Percentiles rank a stretch among this genome's conserved stretches.
These are phyloP conservation scores for Oxygymnocypris stewartii DNA, from an alignment of 2,113 vertebrate genomes.

Conservation along the genomic window DNA sequence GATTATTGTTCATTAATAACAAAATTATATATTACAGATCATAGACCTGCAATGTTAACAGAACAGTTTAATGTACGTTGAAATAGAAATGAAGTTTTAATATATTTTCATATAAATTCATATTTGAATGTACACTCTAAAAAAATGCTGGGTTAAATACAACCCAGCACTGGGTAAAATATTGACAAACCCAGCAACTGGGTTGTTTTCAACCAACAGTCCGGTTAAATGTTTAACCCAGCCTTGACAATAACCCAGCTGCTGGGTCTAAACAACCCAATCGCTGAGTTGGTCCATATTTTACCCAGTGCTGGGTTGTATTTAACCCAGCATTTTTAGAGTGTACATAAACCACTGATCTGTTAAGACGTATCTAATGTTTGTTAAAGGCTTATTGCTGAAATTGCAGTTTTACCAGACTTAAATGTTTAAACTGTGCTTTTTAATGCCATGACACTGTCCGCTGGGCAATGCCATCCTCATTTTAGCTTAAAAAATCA, in stretches of 20 bases:
- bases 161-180: too few species aligned
- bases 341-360: background rate
- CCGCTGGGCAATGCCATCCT: background rate
- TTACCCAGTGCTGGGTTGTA: too few species aligned
- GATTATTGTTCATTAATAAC: conserved; percentile 3
- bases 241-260: too few species aligned
- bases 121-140: background rate
- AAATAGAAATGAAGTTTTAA: conserved; percentile 7
- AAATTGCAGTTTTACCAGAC: conserved; percentile 4
- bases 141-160: too few species aligned
- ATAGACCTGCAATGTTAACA: background rate
- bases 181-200: too few species aligned
- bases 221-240: too few species aligned
- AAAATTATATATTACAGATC: background rate
- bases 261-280: too few species aligned
- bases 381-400: conserved; percentile 2
- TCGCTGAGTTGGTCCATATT: too few species aligned
- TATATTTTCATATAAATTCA: conserved; percentile 18
- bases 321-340: too few species aligned
- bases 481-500: background rate
- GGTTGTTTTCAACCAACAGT: too few species aligned
- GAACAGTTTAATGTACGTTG: conserved; percentile 16
- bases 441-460: conserved; percentile 9
- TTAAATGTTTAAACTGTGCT: conserved; percentile 3
- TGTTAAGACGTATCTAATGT: background rate